Evolutionary conservation across 2,888 invertebrate genomes (phyloP), one percentile per base, ranked within the genome.

Genomic region (Leptopilina syphax): DNA sequence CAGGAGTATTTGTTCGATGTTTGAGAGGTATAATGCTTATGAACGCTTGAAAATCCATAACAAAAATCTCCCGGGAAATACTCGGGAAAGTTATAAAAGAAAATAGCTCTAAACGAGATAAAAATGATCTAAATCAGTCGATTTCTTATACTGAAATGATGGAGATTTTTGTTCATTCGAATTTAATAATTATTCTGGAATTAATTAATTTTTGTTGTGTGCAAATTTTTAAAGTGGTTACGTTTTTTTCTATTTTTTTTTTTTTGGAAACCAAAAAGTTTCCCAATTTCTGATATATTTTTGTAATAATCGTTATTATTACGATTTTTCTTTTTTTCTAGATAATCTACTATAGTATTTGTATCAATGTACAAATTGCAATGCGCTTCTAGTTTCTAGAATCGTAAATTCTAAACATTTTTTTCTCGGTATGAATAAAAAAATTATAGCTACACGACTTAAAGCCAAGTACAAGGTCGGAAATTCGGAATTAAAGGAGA

Each of bases 371-470:
- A 73, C 41, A 73, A 73, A 73, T 57, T 73, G 57, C n/a, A 73
- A 73, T 60, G 54, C n/a, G 54, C n/a, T 9, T n/a, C 41, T 73
- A 57, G 8, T 73, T 10, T 10, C 27, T 57, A 73, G 13, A 73
- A 73, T 73, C 34, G 73, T 73, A 57, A 54, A 57, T 73, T 41
- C 57, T 73, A 73, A 27, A 73, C 41, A 57, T 73, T 8, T 27
- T 70, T 2, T 57, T 9, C 18, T 73, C 73, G 41, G 34, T 57
- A 34, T 34, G 27, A 57, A 73, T 73, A 73, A 57, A 73, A 27
- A 73, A 73, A 73, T 73, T 73, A 73, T 34, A 73, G 57, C 73
- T 57, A 57, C n/a, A 73, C 41, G 57, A 73, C 73, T 73, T 57
- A 73, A 73, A 73, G 73, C 73, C 73, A 73, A 73, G 73, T 73